Percentiles rank a stretch among this genome's conserved stretches.
phyloP scores from a whole-genome alignment of 2,888 invertebrate species.

The Toxonevra muliebris region DNA sequence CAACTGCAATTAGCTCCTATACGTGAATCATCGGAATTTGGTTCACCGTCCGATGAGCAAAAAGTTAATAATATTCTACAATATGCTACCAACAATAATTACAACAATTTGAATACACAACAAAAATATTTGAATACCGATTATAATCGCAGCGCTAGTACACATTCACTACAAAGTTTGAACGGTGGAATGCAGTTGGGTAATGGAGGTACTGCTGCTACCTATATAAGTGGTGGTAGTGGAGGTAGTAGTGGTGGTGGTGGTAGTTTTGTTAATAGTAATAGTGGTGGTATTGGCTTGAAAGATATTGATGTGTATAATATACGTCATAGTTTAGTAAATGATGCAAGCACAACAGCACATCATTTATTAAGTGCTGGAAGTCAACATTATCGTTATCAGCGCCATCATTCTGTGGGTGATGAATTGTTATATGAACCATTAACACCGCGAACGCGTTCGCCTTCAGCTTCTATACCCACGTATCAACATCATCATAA shows the following conservation, averaged over 20 bases:
- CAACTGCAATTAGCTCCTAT: constrained; percentile 66
- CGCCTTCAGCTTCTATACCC: constrained; percentile 30
- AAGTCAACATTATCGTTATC: constrained; percentile 32
- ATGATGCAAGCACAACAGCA: constrained; percentile 46
- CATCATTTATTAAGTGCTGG: constrained; percentile 42
- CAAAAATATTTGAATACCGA: constrained; percentile 50
- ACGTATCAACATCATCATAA: constrained; percentile 25
- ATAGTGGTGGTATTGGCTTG: constrained; percentile 37
- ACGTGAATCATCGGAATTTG: constrained; percentile 65
- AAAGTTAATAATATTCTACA: constrained; percentile 52
- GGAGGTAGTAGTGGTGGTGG: constrained; percentile 45
- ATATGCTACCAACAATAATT: constrained; percentile 48
- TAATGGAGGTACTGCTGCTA: constrained; percentile 45
- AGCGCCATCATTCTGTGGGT: constrained; percentile 43
- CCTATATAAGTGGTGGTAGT: constrained; percentile 34
- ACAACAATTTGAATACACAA: constrained; percentile 46
- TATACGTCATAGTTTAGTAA: constrained; percentile 47
- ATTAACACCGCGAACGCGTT: constrained; percentile 38
- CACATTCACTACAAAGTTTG: constrained; percentile 57
- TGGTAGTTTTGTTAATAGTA: constrained; percentile 35
- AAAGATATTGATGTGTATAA: constrained; percentile 44
- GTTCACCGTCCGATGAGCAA: constrained; percentile 64
- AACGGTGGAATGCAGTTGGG: constrained; percentile 42
- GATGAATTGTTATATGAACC: constrained; percentile 50
- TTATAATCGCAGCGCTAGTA: constrained; percentile 58